phyloP scores from a whole-genome alignment of 2,797 vertebrate genomes.

The Dendrocincla fuliginosa region DNA sequence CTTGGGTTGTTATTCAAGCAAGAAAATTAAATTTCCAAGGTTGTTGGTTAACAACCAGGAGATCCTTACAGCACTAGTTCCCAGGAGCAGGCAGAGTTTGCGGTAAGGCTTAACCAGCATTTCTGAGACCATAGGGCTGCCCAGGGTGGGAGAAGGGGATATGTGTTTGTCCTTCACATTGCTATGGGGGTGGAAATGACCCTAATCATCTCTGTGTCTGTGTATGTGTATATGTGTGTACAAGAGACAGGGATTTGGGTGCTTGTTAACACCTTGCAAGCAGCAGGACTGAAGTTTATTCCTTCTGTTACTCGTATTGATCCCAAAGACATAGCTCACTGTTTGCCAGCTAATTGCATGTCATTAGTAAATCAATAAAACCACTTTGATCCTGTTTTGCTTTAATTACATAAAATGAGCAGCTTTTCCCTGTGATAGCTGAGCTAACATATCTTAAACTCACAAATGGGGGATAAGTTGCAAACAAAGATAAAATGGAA shows the following conservation, averaged over 20 bases:
- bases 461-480: not conserved
- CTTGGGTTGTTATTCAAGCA: not conserved
- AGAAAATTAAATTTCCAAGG: not conserved
- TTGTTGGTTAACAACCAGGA: not conserved
- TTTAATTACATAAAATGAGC: slow-evolving; percentile 6
- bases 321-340: not conserved
- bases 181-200: rapidly evolving
- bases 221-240: not conserved
- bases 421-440: not conserved
- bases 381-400: not conserved
- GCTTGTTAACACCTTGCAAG: not conserved
- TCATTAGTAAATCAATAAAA: slow-evolving; percentile 58
- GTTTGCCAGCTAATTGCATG: slow-evolving; percentile 2
- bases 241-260: not conserved
- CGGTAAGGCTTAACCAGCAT: not conserved
- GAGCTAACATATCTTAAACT: not conserved
- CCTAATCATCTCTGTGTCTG: not conserved
- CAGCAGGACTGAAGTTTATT: not conserved
- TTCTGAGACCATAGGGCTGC: not conserved
- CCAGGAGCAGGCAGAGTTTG: not conserved
- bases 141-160: rapidly evolving
- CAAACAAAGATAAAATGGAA: not conserved
- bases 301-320: not conserved
- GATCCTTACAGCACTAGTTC: not conserved
- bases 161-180: not conserved